These are phyloP conservation scores for Geococcyx californianus DNA, from an alignment of 2,113 vertebrate genomes.

Conservation along the genomic window DNA sequence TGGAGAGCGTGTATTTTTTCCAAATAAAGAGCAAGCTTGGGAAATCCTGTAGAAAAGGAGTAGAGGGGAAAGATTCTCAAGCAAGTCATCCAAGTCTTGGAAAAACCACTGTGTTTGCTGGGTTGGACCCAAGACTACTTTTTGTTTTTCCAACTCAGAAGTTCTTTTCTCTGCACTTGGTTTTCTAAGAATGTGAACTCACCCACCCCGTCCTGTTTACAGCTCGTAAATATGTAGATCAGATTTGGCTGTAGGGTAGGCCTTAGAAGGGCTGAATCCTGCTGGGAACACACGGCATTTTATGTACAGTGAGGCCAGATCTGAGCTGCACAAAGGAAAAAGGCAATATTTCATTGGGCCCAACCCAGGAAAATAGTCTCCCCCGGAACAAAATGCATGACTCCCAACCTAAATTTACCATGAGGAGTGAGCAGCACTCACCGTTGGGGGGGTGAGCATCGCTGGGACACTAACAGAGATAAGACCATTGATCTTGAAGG, in stretches of 20 bases:
- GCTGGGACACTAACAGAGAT: not conserved
- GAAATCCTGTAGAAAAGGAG: slow-evolving; percentile 1
- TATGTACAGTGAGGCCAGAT: not conserved
- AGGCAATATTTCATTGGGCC: slow-evolving; percentile 19
- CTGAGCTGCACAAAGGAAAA: not conserved
- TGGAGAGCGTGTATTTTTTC: not conserved
- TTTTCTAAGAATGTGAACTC: slow-evolving; percentile 72
- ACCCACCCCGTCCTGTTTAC: slow-evolving; percentile 55
- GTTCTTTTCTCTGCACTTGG: slow-evolving; percentile 47
- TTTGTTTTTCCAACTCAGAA: slow-evolving; percentile 62
- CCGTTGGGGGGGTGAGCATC: not conserved
- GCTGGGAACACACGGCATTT: slow-evolving; percentile 55
- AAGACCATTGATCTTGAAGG: not conserved
- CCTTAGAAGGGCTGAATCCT: slow-evolving; percentile 50
- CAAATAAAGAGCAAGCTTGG: not conserved
- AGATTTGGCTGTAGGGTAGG: slow-evolving; percentile 40
- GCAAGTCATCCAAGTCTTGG: not conserved
- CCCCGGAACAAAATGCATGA: rapidly evolving
- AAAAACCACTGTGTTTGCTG: slow-evolving; percentile 37
- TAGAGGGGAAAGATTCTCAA: slow-evolving; percentile 10
- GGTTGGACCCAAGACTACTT: slow-evolving; percentile 5
- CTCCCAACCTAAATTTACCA: not conserved
- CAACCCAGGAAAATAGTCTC: not conserved
- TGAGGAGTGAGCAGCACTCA: not conserved
- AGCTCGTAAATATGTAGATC: slow-evolving; percentile 56